Conservation (phyloP, 2,797 vertebrate species). For the Lagocephalus sceleratus region DNA sequence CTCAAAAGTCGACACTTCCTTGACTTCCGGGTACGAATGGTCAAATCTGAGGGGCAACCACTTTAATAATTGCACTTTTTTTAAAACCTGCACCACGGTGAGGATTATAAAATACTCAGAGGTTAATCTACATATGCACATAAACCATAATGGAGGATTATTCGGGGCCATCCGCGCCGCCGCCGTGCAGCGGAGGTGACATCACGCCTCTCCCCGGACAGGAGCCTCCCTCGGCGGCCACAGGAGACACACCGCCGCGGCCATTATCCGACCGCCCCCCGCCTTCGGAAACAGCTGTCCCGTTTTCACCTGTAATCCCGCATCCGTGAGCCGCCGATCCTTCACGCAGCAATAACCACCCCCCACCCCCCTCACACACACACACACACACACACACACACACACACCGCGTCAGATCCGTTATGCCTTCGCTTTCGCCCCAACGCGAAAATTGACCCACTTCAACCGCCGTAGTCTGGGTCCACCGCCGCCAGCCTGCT, state of each 20-base stretch:
- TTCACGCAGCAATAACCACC: neutral
- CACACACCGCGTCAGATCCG: too few relatives aligned
- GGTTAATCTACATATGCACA: too few relatives aligned
- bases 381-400: too few relatives aligned
- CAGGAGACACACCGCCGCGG: constrained; percentile 36
- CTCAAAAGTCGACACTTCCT: too few relatives aligned
- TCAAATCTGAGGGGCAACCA: too few relatives aligned
- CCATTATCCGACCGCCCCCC: constrained; percentile 23
- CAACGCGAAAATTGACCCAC: constrained; percentile 29
- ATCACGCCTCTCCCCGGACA: constrained; percentile 37
- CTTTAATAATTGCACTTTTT: too few relatives aligned
- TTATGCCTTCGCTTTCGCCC: constrained; percentile 35
- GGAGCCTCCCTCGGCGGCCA: constrained; percentile 6
- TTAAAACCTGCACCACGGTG: too few relatives aligned
- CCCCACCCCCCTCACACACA: too few relatives aligned
- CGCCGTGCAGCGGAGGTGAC: constrained; percentile 62
- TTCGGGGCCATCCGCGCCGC: too few relatives aligned
- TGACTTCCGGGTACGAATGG: too few relatives aligned
- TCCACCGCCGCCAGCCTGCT: constrained; percentile 13
- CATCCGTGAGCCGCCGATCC: constrained; percentile 21
- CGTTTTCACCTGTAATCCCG: constrained; percentile 24
- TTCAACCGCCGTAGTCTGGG: constrained; percentile 12
- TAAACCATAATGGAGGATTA: too few relatives aligned
- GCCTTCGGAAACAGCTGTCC: constrained; percentile 9
- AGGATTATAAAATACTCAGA: too few relatives aligned